Evolutionary conservation across 2,113 vertebrate species (phyloP).

Genomic region (Cynocephalus volans): DNA sequence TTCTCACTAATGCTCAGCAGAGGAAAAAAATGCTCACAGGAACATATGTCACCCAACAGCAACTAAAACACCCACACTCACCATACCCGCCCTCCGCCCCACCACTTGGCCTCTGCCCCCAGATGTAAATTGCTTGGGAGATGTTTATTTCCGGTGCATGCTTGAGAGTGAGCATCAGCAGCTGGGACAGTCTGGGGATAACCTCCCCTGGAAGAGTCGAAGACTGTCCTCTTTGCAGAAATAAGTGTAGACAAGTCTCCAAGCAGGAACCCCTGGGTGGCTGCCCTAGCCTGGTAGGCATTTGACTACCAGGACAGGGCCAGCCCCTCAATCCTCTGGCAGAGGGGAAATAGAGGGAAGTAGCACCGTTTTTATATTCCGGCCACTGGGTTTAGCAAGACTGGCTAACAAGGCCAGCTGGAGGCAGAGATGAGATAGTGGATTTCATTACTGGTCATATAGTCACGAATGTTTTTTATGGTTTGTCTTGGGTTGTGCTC

Average conservation of each 20-base stretch:
- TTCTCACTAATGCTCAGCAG: constrained; percentile 30
- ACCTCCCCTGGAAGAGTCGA: background rate
- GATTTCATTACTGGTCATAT: background rate
- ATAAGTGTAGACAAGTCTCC: background rate
- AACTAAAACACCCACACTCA: background rate
- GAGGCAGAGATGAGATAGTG: background rate
- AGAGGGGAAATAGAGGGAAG: background rate
- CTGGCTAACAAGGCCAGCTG: background rate
- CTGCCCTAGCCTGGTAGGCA: background rate
- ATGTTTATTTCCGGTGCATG: constrained; percentile 69
- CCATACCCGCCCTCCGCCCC: background rate
- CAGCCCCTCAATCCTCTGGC: background rate
- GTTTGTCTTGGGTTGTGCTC: constrained; percentile 45
- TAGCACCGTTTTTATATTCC: background rate
- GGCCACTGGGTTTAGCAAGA: background rate
- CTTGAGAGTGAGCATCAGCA: constrained; percentile 24
- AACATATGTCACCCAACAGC: constrained; percentile 35
- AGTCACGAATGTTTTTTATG: background rate
- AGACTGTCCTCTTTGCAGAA: background rate
- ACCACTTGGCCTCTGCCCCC: constrained; percentile 33
- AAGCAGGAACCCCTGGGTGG: background rate
- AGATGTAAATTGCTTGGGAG: constrained; percentile 48
- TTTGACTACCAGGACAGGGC: background rate
- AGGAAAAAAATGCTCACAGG: constrained; percentile 30
- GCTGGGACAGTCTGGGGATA: constrained; percentile 42